Percentiles rank a stretch among this genome's conserved stretches.
These are phyloP conservation scores for Drosophila infuscata DNA, from an alignment of 2,888 invertebrate species.

Conservation along the genomic window DNA sequence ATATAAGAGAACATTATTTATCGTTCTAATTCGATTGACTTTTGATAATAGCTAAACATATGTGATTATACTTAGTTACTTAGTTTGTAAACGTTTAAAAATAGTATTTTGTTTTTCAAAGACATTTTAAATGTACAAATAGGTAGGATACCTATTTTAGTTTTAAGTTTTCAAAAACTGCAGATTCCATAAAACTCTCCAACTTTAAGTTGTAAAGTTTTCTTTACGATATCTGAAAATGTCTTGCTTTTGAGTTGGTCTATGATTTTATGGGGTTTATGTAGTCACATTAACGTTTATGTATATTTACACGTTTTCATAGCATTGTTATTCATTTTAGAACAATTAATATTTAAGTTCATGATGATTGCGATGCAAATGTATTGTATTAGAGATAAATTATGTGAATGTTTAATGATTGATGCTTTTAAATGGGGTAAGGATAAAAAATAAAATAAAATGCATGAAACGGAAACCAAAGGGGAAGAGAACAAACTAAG, in stretches of 20 bases:
- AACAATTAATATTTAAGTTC: slow-evolving; percentile 48
- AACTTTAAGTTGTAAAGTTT: neutral
- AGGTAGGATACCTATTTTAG: too few relatives aligned
- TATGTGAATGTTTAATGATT: slow-evolving; percentile 45
- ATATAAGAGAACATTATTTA: neutral
- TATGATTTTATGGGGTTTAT: slow-evolving; percentile 11
- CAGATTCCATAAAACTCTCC: neutral
- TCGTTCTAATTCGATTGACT: neutral
- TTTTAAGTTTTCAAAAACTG: neutral
- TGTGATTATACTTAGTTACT: neutral
- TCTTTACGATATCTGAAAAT: neutral
- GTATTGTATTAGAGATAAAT: slow-evolving; percentile 22
- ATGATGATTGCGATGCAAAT: slow-evolving; percentile 46
- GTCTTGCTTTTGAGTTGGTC: slow-evolving; percentile 12
- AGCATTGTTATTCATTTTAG: slow-evolving; percentile 19
- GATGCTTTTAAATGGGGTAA: slow-evolving; percentile 35
- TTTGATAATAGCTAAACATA: neutral
- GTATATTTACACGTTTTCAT: slow-evolving; percentile 73
- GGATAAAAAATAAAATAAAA: slow-evolving; percentile 20
- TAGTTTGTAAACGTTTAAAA: neutral
- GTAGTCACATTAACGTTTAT: slow-evolving; percentile 54
- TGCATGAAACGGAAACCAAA: slow-evolving; percentile 41
- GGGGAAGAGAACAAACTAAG: slow-evolving; percentile 26
- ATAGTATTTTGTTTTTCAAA: neutral
- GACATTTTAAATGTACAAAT: too few relatives aligned